Conservation (phyloP, 1,140 invertebrate genomes). For the Achatina immaculata region DNA sequence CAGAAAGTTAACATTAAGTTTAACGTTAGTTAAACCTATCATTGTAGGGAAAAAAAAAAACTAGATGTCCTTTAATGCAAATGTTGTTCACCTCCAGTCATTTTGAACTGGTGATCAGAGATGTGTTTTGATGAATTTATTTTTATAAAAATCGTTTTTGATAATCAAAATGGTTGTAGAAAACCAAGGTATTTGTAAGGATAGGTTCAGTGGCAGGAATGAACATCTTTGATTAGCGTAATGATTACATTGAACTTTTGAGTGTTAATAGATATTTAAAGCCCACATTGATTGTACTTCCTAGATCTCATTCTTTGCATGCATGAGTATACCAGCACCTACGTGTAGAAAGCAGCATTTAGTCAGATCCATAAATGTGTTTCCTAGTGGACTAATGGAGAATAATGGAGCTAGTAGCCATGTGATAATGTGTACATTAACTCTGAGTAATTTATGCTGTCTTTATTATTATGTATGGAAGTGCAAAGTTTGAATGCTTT, state of each 20-base stretch:
- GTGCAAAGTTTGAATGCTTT: background rate
- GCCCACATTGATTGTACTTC: background rate
- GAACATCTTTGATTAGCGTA: no score
- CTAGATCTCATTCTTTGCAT: background rate
- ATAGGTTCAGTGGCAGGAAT: no score
- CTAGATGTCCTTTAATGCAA: no score
- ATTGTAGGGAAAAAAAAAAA: no score
- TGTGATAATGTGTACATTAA: conserved; percentile 10
- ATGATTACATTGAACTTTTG: no score
- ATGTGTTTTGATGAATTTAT: no score
- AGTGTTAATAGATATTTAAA: background rate
- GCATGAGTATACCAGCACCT: background rate
- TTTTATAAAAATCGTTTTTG: no score
- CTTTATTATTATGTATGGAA: background rate
- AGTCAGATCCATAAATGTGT: background rate
- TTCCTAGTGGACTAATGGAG: background rate
- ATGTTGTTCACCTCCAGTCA: no score
- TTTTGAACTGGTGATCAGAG: no score
- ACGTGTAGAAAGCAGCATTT: background rate
- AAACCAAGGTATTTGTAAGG: no score
- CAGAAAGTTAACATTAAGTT: background rate
- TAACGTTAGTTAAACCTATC: background rate
- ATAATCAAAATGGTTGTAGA: no score
- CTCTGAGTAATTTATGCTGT: background rate
- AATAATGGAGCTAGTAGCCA: background rate